Base-by-base conservation (phyloP, 1,140 invertebrate genomes). In the Manduca sexta region DNA sequence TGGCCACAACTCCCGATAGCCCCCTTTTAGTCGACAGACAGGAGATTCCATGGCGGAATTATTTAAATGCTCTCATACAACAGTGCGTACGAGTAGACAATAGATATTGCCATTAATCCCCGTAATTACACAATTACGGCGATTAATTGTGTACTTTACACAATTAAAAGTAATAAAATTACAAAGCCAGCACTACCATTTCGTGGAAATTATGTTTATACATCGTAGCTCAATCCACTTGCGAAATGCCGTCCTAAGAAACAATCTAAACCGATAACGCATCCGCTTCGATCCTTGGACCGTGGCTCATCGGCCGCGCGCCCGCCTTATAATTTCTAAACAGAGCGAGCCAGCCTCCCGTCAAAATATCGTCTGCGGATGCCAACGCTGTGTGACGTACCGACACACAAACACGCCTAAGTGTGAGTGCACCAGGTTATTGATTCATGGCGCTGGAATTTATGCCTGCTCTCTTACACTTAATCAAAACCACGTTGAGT, bases 311-410 rank as follows among this genome's bases (percentile, higher is more conserved):
- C n/a, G 12, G 37, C 21, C 37, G 14, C 30, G 26, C 41, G 43
- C 48, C 52, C 56, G 52, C 21, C 53, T 51, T 61, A 63, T 69
- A 69, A 75, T 74, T 72, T 71, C 69, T 78, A 78, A 78, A 74
- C 64, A 71, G 54, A 53, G 44, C 54, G 53, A 64, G 50, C 51
- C 61, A 68, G 63, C 55, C 64, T 69, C 69, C 69, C 76, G 79
- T 83, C 76, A 83, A 83, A 80, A 83, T 80, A 83, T 71, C 71
- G 73, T 80, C 74, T 82, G 70, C 66, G 61, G 56, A 56, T 50
- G 49, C 41, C 56, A 45, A 48, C 50, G 46, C 50, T 77, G 75
- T 75, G 70, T 83, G 74, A 65, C 62, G 67, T 74, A 64, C 66
- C 56, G 45, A 60, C 68, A 65, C 67, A 56, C 45, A 62, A 60